Conservation (phyloP, 92 coral and sea anemone genomes). For the Virgularia gustaviana region DNA sequence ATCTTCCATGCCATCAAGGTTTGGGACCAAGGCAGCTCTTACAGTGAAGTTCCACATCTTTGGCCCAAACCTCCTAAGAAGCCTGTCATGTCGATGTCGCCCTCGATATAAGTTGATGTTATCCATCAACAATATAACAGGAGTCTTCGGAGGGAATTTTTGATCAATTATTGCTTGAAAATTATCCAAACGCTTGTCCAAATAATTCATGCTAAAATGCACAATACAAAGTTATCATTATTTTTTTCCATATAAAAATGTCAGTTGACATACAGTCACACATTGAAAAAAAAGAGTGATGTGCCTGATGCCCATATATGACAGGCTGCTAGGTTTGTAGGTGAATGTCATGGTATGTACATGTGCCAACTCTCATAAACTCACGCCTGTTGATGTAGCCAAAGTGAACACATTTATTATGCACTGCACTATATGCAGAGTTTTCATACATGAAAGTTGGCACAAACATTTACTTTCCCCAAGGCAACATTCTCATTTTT, state of each 20-base stretch:
- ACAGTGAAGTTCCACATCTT: constrained; percentile 67
- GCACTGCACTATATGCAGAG: too few relatives aligned
- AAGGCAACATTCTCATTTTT: too few relatives aligned
- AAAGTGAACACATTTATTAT: too few relatives aligned
- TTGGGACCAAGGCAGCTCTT: constrained; percentile 50
- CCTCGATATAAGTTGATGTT: constrained; percentile 52
- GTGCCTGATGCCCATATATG: too few relatives aligned
- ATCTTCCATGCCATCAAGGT: constrained; percentile 35
- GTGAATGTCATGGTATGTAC: too few relatives aligned
- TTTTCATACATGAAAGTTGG: too few relatives aligned
- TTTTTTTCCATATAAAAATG: not conserved
- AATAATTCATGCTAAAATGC: not conserved
- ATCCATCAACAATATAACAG: constrained; percentile 6
- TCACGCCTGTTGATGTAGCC: too few relatives aligned
- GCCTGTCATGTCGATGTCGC: constrained; percentile 41
- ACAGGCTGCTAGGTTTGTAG: too few relatives aligned
- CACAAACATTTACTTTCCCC: too few relatives aligned
- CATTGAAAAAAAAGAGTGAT: not conserved
- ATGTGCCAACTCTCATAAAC: too few relatives aligned
- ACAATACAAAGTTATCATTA: not conserved
- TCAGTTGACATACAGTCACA: not conserved
- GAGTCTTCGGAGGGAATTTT: not conserved
- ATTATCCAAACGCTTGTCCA: not conserved
- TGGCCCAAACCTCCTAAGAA: constrained; percentile 38
- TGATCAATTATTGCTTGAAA: not conserved